Conservation (phyloP, 2,113 vertebrate species). For the rabbit (Oryctolagus cuniculus) region DNA sequence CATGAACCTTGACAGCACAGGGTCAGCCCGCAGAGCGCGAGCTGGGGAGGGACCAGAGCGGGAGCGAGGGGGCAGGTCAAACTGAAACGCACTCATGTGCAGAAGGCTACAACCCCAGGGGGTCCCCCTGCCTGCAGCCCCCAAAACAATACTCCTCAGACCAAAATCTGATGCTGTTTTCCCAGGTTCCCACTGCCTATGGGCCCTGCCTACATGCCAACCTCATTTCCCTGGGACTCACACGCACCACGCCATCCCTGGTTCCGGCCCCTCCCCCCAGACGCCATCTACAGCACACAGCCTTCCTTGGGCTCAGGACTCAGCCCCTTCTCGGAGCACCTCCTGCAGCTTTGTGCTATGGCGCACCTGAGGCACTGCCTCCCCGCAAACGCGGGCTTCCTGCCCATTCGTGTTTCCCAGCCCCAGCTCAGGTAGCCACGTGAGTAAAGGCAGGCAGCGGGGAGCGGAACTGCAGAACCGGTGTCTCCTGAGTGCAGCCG, state of each 20-base stretch:
- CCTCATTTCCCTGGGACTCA: not conserved
- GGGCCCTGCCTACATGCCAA: not conserved
- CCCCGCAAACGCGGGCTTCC: not conserved
- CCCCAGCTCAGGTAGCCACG: not conserved
- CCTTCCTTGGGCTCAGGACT: not conserved
- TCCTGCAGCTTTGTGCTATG: not conserved
- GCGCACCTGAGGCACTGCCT: not conserved
- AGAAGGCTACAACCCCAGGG: not conserved
- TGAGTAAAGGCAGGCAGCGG: not conserved
- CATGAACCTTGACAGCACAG: slow-evolving; percentile 61
- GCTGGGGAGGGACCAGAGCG: not conserved
- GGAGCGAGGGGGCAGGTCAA: not conserved
- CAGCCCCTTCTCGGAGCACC: not conserved
- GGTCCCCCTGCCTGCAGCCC: not conserved
- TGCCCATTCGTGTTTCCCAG: not conserved
- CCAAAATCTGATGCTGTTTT: not conserved
- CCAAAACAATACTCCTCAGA: not conserved
- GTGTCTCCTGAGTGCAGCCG: not conserved
- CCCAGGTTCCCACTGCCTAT: not conserved
- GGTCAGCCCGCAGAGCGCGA: not conserved
- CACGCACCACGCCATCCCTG: accelerated
- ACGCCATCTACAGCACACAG: too few relatives aligned
- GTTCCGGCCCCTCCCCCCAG: not conserved
- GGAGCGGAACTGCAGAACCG: not conserved
- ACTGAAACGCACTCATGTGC: not conserved